Base-by-base conservation (phyloP, 2,113 vertebrate species). In the Axis porcinus region DNA sequence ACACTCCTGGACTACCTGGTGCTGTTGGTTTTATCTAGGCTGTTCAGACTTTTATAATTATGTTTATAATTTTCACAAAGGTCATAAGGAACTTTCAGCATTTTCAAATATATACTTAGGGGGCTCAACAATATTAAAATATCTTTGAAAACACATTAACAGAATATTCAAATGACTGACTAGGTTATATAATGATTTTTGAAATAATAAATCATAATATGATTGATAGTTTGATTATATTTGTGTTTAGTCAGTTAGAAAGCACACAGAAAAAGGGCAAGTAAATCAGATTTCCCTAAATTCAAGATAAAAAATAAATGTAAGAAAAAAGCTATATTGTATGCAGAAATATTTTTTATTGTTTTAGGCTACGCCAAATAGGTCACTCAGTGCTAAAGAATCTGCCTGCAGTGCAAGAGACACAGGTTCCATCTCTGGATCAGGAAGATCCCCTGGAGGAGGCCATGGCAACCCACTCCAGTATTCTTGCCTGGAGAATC, bases 61-160 rank as follows among this genome's bases (percentile, higher is more conserved):
- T 89, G 94, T 96, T 88, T 93, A 92, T 95, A 70, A 91, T 96
- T 96, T 97, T 92, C 64, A 83, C 55, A 97, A 96, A 98, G 93
- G 76, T 94, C 89, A 97, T 86, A 89, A 90, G 55, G 30, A 97
- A 86, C 27, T 78, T 90, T 57, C 25, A 55, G 16, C 64, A 94
- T 83, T 60, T 92, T 28, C n/a, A 92, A 93, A 95, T 96, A 89
- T n/a, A 94, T 74, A 95, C 11, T 89, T 64, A 58, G 52, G 28
- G 76, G 50, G 2, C 87, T 92, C 76, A 21, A 76, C n/a, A 78
- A 52, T 97, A 88, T 96, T 88, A 94, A 92, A 97, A 84, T 55
- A 43, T 55, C 21, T 55, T 89, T 79, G 79, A 88, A 54, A 94
- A 87, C 13, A 82, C 86, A 89, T 94, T 91, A 94, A 50, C 82